These are phyloP conservation scores for Neoaliturus tenellus DNA, from an alignment of 2,888 invertebrate genomes.

Conservation along the genomic window DNA sequence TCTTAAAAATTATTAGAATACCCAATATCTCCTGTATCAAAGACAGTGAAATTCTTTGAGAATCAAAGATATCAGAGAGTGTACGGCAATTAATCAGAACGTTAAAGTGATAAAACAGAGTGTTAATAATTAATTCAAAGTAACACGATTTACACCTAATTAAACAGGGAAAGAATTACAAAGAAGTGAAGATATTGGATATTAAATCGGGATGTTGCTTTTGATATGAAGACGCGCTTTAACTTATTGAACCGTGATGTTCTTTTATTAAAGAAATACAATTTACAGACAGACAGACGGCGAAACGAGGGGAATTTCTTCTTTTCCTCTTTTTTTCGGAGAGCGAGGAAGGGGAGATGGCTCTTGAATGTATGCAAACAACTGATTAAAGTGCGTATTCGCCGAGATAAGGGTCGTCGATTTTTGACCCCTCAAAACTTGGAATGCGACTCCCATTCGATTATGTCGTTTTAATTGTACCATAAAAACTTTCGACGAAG, in stretches of 20 bases:
- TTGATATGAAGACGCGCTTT: conserved; percentile 30
- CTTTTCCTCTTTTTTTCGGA: not conserved
- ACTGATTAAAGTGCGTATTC: conserved; percentile 33
- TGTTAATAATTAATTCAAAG: conserved; percentile 43
- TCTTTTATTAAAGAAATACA: conserved; percentile 52
- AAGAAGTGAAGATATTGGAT: conserved; percentile 19
- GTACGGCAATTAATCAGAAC: conserved; percentile 11
- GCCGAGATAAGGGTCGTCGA: conserved; percentile 32
- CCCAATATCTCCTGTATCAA: conserved; percentile 3
- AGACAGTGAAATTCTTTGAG: not conserved
- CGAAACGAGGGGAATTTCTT: conserved; percentile 9
- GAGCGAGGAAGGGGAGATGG: not conserved
- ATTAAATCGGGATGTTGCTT: conserved; percentile 26
- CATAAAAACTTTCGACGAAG: no score
- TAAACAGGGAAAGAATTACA: conserved; percentile 28
- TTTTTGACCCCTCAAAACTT: conserved; percentile 21
- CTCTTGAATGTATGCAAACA: conserved; percentile 47
- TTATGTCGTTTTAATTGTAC: not conserved
- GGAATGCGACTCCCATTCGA: not conserved
- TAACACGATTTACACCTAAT: conserved; percentile 45
- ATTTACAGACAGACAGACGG: conserved; percentile 35
- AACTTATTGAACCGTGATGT: conserved; percentile 44
- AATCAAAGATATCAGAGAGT: conserved; percentile 9
- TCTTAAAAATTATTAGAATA: conserved; percentile 2
- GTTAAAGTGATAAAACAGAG: conserved; percentile 6